phyloP scores from a whole-genome alignment of 2,888 invertebrate species.

The Tanaodytes sp. region DNA sequence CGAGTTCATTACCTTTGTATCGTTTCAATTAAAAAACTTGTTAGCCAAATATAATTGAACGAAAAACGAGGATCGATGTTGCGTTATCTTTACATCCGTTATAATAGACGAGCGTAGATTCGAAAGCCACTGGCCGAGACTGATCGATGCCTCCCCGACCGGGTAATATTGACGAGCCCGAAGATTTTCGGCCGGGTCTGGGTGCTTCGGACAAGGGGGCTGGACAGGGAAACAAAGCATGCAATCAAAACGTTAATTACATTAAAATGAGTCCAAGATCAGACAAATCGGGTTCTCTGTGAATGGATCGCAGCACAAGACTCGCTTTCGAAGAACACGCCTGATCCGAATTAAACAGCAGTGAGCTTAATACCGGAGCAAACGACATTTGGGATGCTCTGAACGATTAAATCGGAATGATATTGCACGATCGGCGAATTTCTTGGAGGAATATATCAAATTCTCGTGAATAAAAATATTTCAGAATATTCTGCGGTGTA shows the following conservation, averaged over 20 bases:
- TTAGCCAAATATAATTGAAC: conserved; percentile 38
- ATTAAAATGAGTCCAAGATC: conserved; percentile 72
- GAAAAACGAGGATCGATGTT: conserved; percentile 33
- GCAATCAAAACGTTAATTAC: conserved; percentile 70
- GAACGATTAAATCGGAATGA: conserved; percentile 17
- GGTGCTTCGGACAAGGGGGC: conserved; percentile 44
- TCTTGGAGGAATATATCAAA: no score
- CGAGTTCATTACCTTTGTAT: conserved; percentile 36
- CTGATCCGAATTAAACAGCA: conserved; percentile 20
- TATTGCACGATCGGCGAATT: conserved; percentile 22
- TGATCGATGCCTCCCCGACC: conserved; percentile 54
- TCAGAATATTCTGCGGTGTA: no score
- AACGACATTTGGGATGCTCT: conserved; percentile 27
- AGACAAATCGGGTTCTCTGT: conserved; percentile 64
- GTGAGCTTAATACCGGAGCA: conserved; percentile 27
- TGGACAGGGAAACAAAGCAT: conserved; percentile 51
- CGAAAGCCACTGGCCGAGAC: conserved; percentile 34
- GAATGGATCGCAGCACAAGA: conserved; percentile 54
- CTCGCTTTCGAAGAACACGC: conserved; percentile 37
- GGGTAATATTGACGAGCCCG: no score
- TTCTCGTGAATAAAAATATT: no score
- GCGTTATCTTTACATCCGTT: conserved; percentile 42
- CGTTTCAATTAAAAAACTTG: conserved; percentile 44
- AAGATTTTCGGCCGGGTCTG: conserved; percentile 43
- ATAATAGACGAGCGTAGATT: conserved; percentile 38